These are phyloP conservation scores for Brachypalpus laphriformis DNA, from an alignment of 2,888 invertebrate species.

Conservation along the genomic window DNA sequence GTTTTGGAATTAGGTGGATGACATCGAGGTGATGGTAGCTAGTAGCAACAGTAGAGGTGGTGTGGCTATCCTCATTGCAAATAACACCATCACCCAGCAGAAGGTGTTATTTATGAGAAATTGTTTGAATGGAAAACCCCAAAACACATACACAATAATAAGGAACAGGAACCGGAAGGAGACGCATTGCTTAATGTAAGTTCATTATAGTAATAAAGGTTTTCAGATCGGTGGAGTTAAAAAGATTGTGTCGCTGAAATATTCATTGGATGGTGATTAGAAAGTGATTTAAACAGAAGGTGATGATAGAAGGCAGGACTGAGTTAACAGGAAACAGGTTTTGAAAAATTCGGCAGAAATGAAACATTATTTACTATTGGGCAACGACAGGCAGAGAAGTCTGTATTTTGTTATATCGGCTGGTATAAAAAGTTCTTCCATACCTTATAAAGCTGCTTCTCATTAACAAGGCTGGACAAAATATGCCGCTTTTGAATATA, in stretches of 20 bases:
- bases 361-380: too few relatives aligned
- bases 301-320: too few relatives aligned
- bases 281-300: background rate
- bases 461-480: too few relatives aligned
- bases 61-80: conserved; percentile 45
- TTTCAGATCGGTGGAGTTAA: background rate
- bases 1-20: conserved; percentile 73
- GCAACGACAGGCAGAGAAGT: too few relatives aligned
- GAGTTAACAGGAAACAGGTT: too few relatives aligned
- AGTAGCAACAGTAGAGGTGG: conserved; percentile 7
- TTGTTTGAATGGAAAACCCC: conserved; percentile 63
- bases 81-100: conserved; percentile 23
- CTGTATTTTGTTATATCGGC: too few relatives aligned
- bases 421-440: too few relatives aligned
- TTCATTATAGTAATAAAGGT: conserved; percentile 31
- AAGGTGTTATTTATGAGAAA: conserved; percentile 69
- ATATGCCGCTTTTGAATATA: too few relatives aligned
- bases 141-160: conserved; percentile 2
- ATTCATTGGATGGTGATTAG: background rate
- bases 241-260: background rate
- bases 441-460: too few relatives aligned
- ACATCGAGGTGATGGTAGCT: conserved; percentile 48
- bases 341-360: too few relatives aligned
- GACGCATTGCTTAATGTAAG: conserved; percentile 44
- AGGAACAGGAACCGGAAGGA: conserved; percentile 45